phyloP scores from a whole-genome alignment of 2,113 vertebrate species.

The Tiliqua scincoides region DNA sequence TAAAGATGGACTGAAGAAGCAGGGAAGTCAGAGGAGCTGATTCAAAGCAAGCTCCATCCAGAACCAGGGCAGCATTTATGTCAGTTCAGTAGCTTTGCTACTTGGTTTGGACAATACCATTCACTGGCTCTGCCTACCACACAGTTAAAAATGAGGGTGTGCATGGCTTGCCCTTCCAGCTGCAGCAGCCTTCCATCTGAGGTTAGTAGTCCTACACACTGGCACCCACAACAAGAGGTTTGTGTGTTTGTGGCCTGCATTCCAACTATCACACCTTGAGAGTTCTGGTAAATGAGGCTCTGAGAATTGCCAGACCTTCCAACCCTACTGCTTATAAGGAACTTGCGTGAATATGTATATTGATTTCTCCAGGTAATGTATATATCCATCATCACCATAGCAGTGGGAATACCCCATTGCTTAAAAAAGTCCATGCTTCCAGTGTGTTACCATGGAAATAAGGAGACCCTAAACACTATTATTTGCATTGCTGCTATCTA shows the following conservation, averaged over 20 bases:
- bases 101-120: too few species aligned
- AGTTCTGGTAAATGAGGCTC: constrained; percentile 24
- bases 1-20: not conserved
- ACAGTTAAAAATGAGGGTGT: too few species aligned
- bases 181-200: not conserved
- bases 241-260: not conserved
- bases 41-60: not conserved
- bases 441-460: constrained; percentile 33
- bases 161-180: too few species aligned
- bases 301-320: constrained; percentile 27
- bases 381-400: constrained; percentile 21
- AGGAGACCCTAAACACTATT: not conserved
- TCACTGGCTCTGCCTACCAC: too few species aligned
- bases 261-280: not conserved
- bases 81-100: not conserved
- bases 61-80: not conserved
- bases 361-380: constrained; percentile 18
- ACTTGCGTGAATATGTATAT: constrained; percentile 6
- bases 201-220: not conserved
- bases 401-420: constrained; percentile 3
- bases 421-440: constrained; percentile 39
- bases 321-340: constrained; percentile 21
- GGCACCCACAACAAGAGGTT: not conserved
- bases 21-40: not conserved
- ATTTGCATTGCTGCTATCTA: constrained; percentile 23